Evolutionary conservation across 2,888 invertebrate genomes (phyloP).

Genomic region (Agrotis clavis): DNA sequence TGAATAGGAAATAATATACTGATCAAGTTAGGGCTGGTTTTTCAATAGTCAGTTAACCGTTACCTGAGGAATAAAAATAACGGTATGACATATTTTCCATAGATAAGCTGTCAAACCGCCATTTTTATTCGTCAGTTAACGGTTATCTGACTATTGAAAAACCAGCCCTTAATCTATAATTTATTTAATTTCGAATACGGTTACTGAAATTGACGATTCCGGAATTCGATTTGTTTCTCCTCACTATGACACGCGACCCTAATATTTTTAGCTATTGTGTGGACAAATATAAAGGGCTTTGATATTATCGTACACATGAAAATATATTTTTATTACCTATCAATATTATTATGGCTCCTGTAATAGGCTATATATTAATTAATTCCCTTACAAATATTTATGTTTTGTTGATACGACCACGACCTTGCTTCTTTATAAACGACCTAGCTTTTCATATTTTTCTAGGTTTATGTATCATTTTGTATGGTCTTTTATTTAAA

Average conservation of each 20-base stretch:
- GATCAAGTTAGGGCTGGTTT: too few relatives aligned
- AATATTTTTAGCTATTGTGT: conserved; percentile 71
- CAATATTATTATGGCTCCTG: conserved; percentile 60
- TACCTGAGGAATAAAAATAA: too few relatives aligned
- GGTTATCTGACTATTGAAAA: too few relatives aligned
- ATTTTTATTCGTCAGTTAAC: too few relatives aligned
- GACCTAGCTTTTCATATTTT: too few relatives aligned
- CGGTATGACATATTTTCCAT: too few relatives aligned
- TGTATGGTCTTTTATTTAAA: too few relatives aligned
- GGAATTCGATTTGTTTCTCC: conserved; percentile 19
- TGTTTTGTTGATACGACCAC: background rate
- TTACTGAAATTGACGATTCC: background rate
- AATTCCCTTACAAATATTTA: conserved; percentile 23
- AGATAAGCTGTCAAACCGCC: too few relatives aligned
- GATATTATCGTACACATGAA: conserved; percentile 64
- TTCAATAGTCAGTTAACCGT: too few relatives aligned
- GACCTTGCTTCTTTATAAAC: background rate
- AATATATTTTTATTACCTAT: conserved; percentile 69
- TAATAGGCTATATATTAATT: conserved; percentile 44
- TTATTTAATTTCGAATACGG: background rate
- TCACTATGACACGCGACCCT: conserved; percentile 58
- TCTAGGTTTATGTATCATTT: too few relatives aligned
- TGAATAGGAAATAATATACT: background rate
- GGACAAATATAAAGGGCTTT: conserved; percentile 61
- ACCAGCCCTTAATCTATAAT: too few relatives aligned